phyloP scores from a whole-genome alignment of 1,140 invertebrate genomes.

The Eciton burchellii region DNA sequence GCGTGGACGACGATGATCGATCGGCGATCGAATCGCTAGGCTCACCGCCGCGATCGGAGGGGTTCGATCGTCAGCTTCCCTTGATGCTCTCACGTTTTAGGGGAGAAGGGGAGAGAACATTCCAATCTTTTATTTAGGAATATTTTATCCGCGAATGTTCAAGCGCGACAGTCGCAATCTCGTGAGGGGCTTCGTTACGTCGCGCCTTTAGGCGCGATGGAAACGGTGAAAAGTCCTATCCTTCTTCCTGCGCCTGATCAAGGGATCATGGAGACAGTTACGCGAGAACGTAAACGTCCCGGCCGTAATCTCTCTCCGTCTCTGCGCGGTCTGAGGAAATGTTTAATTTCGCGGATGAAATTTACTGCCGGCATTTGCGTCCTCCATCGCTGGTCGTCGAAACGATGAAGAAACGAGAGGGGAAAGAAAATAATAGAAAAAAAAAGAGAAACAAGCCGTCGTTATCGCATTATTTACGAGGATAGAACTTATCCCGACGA shows the following conservation, averaged over 20 bases:
- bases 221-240: not conserved
- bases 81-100: no score
- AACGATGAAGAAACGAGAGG: no score
- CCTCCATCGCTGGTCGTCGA: no score
- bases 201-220: not conserved
- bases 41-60: no score
- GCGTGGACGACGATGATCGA: no score
- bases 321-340: constrained; percentile 7
- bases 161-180: no score
- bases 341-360: constrained; percentile 47
- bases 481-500: constrained; percentile 51
- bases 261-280: not conserved
- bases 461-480: constrained; percentile 58
- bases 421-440: constrained; percentile 17
- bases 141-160: no score
- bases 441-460: not conserved
- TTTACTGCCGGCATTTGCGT: constrained; percentile 24
- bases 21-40: no score
- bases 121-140: no score
- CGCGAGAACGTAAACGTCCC: constrained; percentile 11
- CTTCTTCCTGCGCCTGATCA: not conserved
- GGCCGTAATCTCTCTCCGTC: not conserved
- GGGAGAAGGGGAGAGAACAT: no score
- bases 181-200: not conserved
- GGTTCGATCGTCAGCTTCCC: no score